These are phyloP conservation scores for Ditula angustiorana DNA, from an alignment of 2,888 invertebrate genomes.

Conservation along the genomic window DNA sequence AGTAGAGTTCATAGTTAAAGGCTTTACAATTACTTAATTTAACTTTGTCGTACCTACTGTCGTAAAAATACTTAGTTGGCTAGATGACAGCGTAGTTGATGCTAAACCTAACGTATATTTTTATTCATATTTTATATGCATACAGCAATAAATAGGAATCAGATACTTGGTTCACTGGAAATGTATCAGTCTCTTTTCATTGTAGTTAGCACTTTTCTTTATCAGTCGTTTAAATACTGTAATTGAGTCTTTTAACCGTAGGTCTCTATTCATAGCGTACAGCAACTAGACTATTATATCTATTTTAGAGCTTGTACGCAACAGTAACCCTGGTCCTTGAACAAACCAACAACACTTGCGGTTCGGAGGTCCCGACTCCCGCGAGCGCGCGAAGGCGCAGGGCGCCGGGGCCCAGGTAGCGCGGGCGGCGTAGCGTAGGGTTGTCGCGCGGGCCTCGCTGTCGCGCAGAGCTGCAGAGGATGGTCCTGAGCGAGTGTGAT, in stretches of 20 bases:
- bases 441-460: not conserved
- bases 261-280: conserved; percentile 56
- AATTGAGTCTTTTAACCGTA: conserved; percentile 39
- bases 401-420: conserved; percentile 25
- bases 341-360: conserved; percentile 59
- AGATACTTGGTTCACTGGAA: conserved; percentile 11
- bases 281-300: conserved; percentile 56
- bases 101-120: conserved; percentile 47
- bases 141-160: conserved; percentile 27
- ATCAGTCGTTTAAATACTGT: conserved; percentile 41
- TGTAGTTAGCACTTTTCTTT: conserved; percentile 43
- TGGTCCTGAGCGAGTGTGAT: conserved; percentile 84
- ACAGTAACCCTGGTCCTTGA: conserved; percentile 56
- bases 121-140: conserved; percentile 45
- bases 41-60: conserved; percentile 37
- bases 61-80: conserved; percentile 54
- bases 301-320: conserved; percentile 63
- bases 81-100: conserved; percentile 55
- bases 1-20: conserved; percentile 53
- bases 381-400: too few species aligned
- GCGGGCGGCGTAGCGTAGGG: conserved; percentile 36
- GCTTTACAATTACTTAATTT: conserved; percentile 50
- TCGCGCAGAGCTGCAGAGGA: conserved; percentile 52
- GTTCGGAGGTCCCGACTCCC: not conserved
- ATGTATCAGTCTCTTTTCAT: conserved; percentile 17